Base-by-base conservation (phyloP, 2,888 invertebrate species). In the Cryptus viduatorius region DNA sequence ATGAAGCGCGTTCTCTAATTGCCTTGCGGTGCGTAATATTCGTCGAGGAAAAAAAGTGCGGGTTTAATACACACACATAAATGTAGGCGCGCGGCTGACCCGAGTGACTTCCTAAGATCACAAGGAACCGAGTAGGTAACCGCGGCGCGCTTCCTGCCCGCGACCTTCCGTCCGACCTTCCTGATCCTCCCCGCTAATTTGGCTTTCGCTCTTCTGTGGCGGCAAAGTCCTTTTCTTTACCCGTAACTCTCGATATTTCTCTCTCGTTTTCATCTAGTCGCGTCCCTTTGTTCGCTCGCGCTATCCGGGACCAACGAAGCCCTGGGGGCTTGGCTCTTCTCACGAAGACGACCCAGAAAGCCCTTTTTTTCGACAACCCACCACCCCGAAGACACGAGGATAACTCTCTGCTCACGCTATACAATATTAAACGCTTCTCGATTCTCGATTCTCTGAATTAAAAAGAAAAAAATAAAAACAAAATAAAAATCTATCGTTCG, bases 51-150 rank as follows among this genome's bases (percentile, higher is more conserved):
- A 82, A 83, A 82, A 79, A 71, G 61, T 19, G 53, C 65, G 69
- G 79, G 80, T 82, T 83, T 73, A 82, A 82, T 83, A 72, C 82
- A 24, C 24, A 56, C 24, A 56, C 56, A 19, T 19, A 24, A 4
- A 56, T 16, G 42, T 0, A 56, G 37, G 16, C 53, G 71, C 14
- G 68, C 59, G 79, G 67, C 79, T 82, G 76, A 86, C 81, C 73
- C 68, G 56, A 50, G 61, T 88, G 89, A 90, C 90, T 89, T 89
- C 88, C 87, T 87, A 77, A 91, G 92, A 92, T 92, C 89, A 90
- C 89, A 92, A 87, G 89, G 90, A 90, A 64, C 77, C 88, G 80
- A 83, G 84, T 83, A 76, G 83, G 87, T 12, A 75, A 44, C 75
- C 75, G 75, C 75, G 71, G 73, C 73, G 89, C 90, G 91, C 90